A percentile compares a stretch with the other conserved stretches of the same genome.
Conservation (phyloP, 2,113 vertebrate genomes). For the Takifugu flavidus region DNA sequence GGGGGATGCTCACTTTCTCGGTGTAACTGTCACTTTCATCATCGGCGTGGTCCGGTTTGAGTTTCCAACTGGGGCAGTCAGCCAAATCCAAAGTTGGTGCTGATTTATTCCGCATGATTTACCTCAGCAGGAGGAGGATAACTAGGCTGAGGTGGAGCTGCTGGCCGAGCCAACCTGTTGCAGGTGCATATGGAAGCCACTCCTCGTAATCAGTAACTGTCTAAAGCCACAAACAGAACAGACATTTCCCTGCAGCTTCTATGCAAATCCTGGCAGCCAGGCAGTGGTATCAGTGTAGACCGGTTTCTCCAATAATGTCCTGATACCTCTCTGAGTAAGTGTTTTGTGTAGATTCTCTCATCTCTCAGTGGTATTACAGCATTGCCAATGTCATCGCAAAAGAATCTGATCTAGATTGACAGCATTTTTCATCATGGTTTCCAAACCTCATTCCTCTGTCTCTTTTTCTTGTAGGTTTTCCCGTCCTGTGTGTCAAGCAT, state of each 20-base stretch:
- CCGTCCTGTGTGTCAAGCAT: conserved; percentile 72
- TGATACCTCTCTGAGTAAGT: no score
- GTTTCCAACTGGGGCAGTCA: no score
- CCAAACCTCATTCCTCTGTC: neutral
- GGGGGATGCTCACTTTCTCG: no score
- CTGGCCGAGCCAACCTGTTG: conserved; percentile 34
- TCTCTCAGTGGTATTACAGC: no score
- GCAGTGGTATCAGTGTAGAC: conserved; percentile 1
- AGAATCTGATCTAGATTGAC: neutral
- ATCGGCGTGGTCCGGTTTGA: neutral
- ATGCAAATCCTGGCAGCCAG: conserved; percentile 44
- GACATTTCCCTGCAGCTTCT: conserved; percentile 19
- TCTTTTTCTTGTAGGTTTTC: conserved; percentile 62
- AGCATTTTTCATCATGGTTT: neutral
- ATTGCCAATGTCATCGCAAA: no score
- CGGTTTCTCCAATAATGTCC: neutral
- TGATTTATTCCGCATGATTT: neutral
- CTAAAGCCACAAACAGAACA: conserved; percentile 3
- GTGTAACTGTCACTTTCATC: neutral
- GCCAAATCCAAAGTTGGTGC: neutral
- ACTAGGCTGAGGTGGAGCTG: conserved; percentile 10
- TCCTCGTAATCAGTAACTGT: conserved; percentile 34
- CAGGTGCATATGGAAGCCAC: conserved; percentile 45
- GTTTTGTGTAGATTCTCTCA: no score
- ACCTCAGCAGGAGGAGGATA: neutral